Evolutionary conservation across 2,797 vertebrate genomes (phyloP).

Genomic region (Mionectes olivaceus): DNA sequence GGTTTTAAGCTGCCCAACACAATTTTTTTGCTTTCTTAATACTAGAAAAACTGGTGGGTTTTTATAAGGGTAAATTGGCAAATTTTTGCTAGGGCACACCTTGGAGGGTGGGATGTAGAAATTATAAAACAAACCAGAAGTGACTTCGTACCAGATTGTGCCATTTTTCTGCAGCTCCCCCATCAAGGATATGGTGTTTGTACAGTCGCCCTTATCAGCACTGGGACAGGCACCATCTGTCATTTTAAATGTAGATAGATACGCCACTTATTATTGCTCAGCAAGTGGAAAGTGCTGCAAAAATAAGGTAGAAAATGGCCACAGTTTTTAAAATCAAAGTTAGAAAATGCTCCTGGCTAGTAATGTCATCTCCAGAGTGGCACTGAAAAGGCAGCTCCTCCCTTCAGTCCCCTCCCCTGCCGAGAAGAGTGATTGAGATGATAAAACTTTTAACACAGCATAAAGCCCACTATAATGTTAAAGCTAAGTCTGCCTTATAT

Average conservation of each 20-base stretch:
- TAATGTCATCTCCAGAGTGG: background rate
- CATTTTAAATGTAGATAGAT: conserved; percentile 36
- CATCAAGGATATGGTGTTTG: background rate
- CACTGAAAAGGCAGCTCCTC: background rate
- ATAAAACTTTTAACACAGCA: background rate
- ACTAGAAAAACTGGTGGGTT: background rate
- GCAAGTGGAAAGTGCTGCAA: conserved; percentile 11
- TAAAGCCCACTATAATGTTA: background rate
- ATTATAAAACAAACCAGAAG: background rate
- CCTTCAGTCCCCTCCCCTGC: background rate
- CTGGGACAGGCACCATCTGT: conserved; percentile 37
- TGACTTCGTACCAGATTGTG: background rate
- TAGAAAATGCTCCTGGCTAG: background rate
- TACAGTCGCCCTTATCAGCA: conserved; percentile 19
- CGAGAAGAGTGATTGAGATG: background rate
- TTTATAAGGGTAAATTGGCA: background rate
- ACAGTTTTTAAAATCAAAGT: background rate
- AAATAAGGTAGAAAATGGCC: background rate
- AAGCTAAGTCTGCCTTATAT: background rate
- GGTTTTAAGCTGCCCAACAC: background rate
- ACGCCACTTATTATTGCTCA: background rate
- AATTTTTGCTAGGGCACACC: background rate
- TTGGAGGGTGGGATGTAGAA: no score
- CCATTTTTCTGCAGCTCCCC: background rate
- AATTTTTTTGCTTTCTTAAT: background rate